phyloP scores from a whole-genome alignment of 2,113 vertebrate genomes.

The Vulpes vulpes region DNA sequence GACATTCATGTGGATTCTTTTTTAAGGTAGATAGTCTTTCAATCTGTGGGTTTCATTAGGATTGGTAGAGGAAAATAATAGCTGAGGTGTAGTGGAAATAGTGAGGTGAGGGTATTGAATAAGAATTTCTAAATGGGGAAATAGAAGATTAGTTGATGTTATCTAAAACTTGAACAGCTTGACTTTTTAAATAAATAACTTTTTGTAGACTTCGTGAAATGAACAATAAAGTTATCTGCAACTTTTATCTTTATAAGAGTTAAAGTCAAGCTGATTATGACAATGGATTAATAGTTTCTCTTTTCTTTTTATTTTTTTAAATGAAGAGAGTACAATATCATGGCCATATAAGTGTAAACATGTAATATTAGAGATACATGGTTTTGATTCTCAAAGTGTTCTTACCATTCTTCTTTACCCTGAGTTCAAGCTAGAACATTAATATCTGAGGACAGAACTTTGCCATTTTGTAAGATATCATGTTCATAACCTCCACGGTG shows the following conservation, averaged over 20 bases:
- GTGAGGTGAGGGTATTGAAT: background rate
- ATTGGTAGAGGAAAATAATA: background rate
- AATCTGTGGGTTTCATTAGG: background rate
- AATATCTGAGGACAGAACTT: background rate
- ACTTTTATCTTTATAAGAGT: background rate
- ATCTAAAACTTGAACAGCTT: background rate
- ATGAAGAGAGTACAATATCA: background rate
- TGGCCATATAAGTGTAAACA: background rate
- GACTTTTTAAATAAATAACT: background rate
- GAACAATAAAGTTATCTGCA: background rate
- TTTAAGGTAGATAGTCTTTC: background rate
- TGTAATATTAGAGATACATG: background rate
- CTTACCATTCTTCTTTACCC: background rate
- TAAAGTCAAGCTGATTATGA: background rate
- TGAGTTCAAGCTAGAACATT: background rate
- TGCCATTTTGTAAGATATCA: background rate
- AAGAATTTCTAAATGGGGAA: background rate
- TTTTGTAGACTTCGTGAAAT: background rate
- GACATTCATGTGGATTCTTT: background rate
- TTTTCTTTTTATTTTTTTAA: background rate
- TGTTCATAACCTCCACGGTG: background rate
- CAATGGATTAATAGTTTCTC: background rate
- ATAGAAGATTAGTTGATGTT: background rate
- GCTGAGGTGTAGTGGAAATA: background rate
- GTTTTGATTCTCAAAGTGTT: background rate